phyloP scores from a whole-genome alignment of 2,888 invertebrate genomes.

The Eudasyphora cyanicolor region DNA sequence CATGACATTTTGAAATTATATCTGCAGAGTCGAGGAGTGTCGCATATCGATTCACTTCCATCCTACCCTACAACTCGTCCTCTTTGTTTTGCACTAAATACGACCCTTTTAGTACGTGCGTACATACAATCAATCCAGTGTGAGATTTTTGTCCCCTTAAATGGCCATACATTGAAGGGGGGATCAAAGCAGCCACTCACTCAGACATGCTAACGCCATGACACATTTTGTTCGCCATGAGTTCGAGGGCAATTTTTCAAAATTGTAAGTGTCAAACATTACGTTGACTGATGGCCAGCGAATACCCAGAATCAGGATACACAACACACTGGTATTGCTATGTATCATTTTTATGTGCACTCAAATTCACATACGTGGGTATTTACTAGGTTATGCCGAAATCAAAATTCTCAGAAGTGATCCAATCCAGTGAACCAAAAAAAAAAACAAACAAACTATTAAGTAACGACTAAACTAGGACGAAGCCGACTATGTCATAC shows the following conservation, averaged over 20 bases:
- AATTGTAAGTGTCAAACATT: background rate
- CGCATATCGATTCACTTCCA: no score
- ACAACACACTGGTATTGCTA: background rate
- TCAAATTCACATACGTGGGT: no score
- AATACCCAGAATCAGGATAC: background rate
- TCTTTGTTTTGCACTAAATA: no score
- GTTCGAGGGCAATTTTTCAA: background rate
- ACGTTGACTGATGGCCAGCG: background rate
- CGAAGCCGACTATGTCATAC: no score
- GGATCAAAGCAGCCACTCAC: background rate
- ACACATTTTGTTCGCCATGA: background rate
- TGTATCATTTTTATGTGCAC: no score
- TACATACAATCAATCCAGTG: background rate
- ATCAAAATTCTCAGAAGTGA: no score
- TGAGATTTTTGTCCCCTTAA: conserved; percentile 3
- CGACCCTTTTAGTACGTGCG: no score
- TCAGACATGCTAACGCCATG: background rate
- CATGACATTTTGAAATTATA: no score
- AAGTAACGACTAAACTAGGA: background rate
- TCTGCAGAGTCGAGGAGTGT: no score
- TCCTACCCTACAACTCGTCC: no score
- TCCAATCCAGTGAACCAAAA: no score
- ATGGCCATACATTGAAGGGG: background rate
- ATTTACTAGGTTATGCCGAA: no score
- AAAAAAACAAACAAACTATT: background rate